Base-by-base conservation (phyloP, 2,113 vertebrate genomes). In the Ammodytes dubius region DNA sequence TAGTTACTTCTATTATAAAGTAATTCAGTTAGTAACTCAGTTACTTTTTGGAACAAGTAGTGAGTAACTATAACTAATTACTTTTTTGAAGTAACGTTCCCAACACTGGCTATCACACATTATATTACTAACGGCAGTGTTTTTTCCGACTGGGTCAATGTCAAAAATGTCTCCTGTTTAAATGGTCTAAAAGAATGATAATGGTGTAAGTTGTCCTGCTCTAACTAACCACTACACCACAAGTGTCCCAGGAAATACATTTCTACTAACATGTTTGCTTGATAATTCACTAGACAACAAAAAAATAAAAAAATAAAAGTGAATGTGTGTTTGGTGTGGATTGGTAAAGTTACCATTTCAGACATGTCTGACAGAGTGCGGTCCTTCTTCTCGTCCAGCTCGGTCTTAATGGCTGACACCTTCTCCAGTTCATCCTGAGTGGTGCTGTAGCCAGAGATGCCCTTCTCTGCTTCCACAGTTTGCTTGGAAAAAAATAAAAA, bases 351-450 rank as follows among this genome's bases (percentile, higher is more conserved):
- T 91, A 99, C 98, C 98, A 99, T 99, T 87, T 97, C 97, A 58
- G 98, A 98, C 96, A 99, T 99, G 92, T 96, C 96, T 9, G 97
- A 97, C 79, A 99, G 91, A 0, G 97, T 97, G 8, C 94, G 95
- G n/a, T 97, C 97, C 87, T 99, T 99, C 93, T 96, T 92, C 83
- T 99, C 96, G 49, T 99, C 98, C 72, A 99, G 94, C 84, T 99
- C 98, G n/a, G 97, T 98, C 92, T 99, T 99, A 58, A 98, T 95
- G 57, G 97, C 96, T 0, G 97, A 99, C 12, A 99, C 97, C 76
- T 96, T 95, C 88, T 99, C 97, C 56, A 99, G 92, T 79, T 99
- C 98, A 80, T 99, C 98, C 83, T 99, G 97, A 7, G 97, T 99
- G 79, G 96, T 94, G 54, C 97, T 99, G 85, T 97, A 99, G 7